phyloP scores from a whole-genome alignment of 2,113 vertebrate species.

The Campylomormyrus numenius region DNA sequence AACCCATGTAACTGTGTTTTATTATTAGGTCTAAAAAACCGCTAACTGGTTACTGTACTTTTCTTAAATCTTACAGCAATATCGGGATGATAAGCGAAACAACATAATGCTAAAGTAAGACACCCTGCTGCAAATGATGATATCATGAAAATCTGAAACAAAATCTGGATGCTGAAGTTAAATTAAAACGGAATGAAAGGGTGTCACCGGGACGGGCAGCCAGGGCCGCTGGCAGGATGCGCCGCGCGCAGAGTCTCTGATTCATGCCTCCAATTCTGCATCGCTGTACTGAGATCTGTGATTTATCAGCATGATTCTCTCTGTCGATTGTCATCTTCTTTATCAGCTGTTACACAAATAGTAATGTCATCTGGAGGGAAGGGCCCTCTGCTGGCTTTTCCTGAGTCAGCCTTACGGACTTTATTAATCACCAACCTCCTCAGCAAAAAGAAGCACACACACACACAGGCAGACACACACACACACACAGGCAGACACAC shows the following conservation, averaged over 20 bases:
- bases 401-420: neutral
- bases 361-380: neutral
- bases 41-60: neutral
- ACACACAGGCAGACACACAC: neutral
- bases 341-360: constrained; percentile 11
- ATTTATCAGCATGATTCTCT: neutral
- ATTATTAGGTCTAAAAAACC: neutral
- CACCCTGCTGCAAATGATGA: neutral
- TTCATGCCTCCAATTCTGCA: neutral
- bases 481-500: neutral
- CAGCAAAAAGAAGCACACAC: neutral
- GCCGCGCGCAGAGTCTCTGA: neutral
- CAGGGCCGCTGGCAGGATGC: neutral
- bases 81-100: neutral
- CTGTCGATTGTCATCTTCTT: neutral
- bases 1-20: neutral
- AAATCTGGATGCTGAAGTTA: neutral
- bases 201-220: neutral
- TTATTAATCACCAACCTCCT: neutral
- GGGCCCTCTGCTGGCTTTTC: neutral
- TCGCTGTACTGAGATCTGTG: neutral
- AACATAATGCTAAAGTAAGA: neutral
- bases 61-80: neutral
- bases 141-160: neutral
- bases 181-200: neutral